A percentile compares a stretch with the other conserved stretches of the same genome.
These are phyloP conservation scores for Ferrisia virgata DNA, from an alignment of 2,888 invertebrate species.

Conservation along the genomic window DNA sequence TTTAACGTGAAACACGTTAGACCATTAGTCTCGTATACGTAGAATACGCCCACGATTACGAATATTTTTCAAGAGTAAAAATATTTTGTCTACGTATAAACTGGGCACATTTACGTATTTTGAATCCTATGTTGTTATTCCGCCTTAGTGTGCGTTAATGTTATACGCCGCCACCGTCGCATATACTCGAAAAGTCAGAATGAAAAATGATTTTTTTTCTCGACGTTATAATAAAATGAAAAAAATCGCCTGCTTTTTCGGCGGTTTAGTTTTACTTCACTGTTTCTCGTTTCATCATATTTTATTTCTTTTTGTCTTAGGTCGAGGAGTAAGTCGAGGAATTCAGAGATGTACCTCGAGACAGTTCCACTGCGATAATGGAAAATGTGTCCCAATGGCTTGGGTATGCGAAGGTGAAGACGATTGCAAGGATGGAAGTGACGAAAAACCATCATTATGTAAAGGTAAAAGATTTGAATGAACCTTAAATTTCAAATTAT, in stretches of 20 bases:
- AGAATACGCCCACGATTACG: constrained; percentile 9
- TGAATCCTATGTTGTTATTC: neutral
- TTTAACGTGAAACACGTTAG: neutral
- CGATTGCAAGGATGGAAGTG: constrained; percentile 43
- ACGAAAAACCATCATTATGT: constrained; percentile 39
- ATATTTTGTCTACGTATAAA: neutral
- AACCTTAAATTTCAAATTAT: neutral
- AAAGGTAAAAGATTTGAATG: constrained; percentile 35
- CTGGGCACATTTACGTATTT: neutral
- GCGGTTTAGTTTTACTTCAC: neutral
- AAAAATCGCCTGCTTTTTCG: neutral
- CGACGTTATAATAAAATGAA: neutral
- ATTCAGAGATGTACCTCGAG: neutral
- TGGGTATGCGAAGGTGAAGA: constrained; percentile 45
- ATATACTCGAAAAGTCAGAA: neutral
- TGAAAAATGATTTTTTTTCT: neutral
- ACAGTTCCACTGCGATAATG: constrained; percentile 40
- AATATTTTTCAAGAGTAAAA: neutral
- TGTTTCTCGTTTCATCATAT: neutral
- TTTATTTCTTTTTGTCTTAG: neutral
- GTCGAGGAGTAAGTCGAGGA: neutral
- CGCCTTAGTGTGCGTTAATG: neutral
- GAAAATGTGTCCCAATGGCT: neutral
- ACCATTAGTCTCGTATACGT: neutral
- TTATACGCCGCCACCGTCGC: neutral